Base-by-base conservation (phyloP, 2,797 vertebrate genomes). In the Molossus alvarezi region DNA sequence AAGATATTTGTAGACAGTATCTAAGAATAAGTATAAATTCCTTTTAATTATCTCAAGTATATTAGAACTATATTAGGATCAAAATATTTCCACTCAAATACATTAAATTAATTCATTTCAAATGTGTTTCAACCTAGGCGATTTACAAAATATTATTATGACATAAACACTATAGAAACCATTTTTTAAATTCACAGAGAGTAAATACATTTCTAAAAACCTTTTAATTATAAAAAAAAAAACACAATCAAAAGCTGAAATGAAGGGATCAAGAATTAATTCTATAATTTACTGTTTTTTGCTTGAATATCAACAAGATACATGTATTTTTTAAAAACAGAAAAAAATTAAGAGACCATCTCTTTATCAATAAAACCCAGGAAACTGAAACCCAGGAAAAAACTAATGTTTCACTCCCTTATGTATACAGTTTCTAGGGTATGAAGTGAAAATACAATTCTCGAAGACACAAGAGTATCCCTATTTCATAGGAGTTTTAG, bases 191-290 rank as follows among this genome's bases (percentile, higher is more conserved):
- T 85, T 57, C 18, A 60, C 7, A 83, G 14, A 88, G 67, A 72
- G 48, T 37, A 75, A 65, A 76, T 5, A 80, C 13, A 58, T 88
- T 86, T 94, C 29, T 80, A 71, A 75, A n/a, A 95, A 62, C 48
- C 20, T 73, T 88, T 85, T 65, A 81, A 45, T 96, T 77, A 73
- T 20, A 21, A 23, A 92, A 90, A 88, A 90, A 88, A 94, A 2
- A 64, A 58, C 2, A 53, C 14, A 45, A 73, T 88, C 55, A 79
- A 94, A 97, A 87, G 53, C 37, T 87, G 92, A 77, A 5, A 13
- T 33, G 45, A 97, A 8, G 20, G 23, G 84, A 75, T 94, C 5
- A 9, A 76, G 17, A 95, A 93, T 86, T 33, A 79, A 17, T 72
- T n/a, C 6, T 53, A 86, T 13, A 3, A 94, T 82, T 64, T 92